Evolutionary conservation across 1,140 invertebrate species (phyloP), one percentile per base, ranked within the genome.

Genomic region (Drosophila pandora): DNA sequence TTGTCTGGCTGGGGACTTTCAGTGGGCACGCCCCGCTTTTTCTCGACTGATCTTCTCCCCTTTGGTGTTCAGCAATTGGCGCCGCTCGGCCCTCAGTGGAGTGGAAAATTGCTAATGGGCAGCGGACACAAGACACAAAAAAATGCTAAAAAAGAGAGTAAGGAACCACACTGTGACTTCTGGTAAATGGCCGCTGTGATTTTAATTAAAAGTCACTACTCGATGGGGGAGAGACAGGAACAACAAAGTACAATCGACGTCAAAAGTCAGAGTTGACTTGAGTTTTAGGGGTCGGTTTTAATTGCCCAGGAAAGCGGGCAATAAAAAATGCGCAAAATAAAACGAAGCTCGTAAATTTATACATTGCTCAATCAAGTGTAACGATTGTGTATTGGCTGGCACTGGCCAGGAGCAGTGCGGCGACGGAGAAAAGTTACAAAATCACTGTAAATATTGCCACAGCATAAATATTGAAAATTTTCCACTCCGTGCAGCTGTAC

Each of bases 61-160:
- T 74, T 74, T 28, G 39, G 23, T 57, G 60, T 52, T 50, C 43
- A 25, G 22, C 47, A 60, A 71, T 82, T 73, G 78, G 58, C 80
- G 83, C 34, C 34, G 34, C 67, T 69, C 56, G 61, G 34, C 62
- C 58, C 61, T 65, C 55, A 83, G 63, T 83, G 59, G 77, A 83
- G 75, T 88, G 83, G 69, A 79, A 88, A 87, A 87, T 87, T 87
- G 83, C 79, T 83, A 79, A 83, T 88, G 83, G 83, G 68, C 62
- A 58, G 21, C 43, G 49, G 64, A 62, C 43, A 48, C 50, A 54
- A 62, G 21, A 21, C 32, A 41, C 53, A 45, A 28, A 47, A 47
- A 63, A 13, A 45, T 37, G 34, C n/a, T 22, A 7, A 63, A 43
- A 52, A 43, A 22, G 45, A 28, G 28, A 64, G 52, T 67, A 76